Evolutionary conservation across 2,888 invertebrate species (phyloP), one percentile per base, ranked within the genome.

Genomic region (Ectropis crepuscularia): DNA sequence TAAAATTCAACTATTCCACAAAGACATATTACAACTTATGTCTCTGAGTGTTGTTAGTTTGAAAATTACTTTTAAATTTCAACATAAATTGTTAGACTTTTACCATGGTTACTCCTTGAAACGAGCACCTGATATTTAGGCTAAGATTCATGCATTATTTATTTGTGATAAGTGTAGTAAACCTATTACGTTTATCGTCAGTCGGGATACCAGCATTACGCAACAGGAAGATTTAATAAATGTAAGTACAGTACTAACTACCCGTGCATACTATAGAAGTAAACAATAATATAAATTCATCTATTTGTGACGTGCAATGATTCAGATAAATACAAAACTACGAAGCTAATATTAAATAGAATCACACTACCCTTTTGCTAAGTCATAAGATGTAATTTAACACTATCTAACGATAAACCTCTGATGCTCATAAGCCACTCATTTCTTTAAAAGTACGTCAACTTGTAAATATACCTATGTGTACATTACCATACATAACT

Each of bases 311-410:
- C n/a, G 42, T 45, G 43, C 11, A 53, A 53, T 12, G 43, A 45
- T 42, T 36, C 36, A 41, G 12, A 43, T 38, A 54, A 61, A 61
- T 28, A 8, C 53, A 36, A 49, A 47, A 57, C 38, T 58, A 5
- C 46, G 8, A 45, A 68, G 53, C 55, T 57, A 53, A 47, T 10
- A 58, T 62, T 62, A 37, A 64, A 63, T 62, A 65, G 11, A 62
- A 66, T 54, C 65, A 65, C 11, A 43, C 54, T 63, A 61, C 42
- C 9, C 37, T 6, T 62, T 64, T 28, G 54, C 53, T 53, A 57
- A 38, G 49, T 68, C 62, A 68, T 69, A 67, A 66, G 60, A 70
- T 48, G 50, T 64, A 59, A 57, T 57, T 62, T 62, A 57, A 48
- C 57, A 54, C 64, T 66, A 65, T 54, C 63, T 49, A 63, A 62